A percentile compares a stretch with the other conserved stretches of the same genome.
These are phyloP conservation scores for Papilio xuthus DNA, from an alignment of 1,140 invertebrate genomes.

Conservation along the genomic window DNA sequence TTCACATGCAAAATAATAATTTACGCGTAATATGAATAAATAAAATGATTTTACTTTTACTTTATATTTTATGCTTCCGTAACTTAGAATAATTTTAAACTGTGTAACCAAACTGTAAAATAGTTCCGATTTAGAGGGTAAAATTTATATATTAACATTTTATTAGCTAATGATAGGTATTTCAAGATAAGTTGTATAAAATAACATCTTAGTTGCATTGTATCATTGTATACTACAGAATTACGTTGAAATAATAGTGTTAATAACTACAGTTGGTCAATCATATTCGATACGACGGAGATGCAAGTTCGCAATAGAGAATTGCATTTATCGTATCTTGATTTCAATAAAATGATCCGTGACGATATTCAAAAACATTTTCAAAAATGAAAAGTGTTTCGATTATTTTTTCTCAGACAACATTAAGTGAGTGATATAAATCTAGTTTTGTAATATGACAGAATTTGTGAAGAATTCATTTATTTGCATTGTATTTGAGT, in stretches of 20 bases:
- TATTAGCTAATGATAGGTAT: not conserved
- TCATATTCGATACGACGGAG: slow-evolving; percentile 44
- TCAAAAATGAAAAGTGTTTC: slow-evolving; percentile 10
- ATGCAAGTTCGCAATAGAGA: slow-evolving; percentile 39
- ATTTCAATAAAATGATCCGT: slow-evolving; percentile 40
- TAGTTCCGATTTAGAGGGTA: not conserved
- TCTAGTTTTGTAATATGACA: slow-evolving; percentile 12
- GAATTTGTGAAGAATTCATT: slow-evolving; percentile 17
- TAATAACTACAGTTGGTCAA: slow-evolving; percentile 53
- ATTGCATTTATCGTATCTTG: slow-evolving; percentile 37
- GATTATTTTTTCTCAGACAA: not conserved
- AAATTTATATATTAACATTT: not conserved
- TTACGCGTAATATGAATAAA: not conserved
- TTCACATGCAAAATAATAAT: not conserved
- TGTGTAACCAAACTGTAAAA: not conserved
- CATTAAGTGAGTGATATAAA: not conserved
- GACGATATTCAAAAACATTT: slow-evolving; percentile 28
- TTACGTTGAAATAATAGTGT: slow-evolving; percentile 38
- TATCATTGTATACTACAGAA: not conserved
- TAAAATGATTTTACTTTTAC: not conserved
- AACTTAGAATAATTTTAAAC: no score
- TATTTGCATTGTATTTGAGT: not conserved
- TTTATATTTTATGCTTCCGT: no score
- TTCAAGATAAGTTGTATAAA: not conserved
- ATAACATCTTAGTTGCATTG: not conserved